phyloP scores from a whole-genome alignment of 2,888 invertebrate genomes.

The Ochlodes sylvanus region DNA sequence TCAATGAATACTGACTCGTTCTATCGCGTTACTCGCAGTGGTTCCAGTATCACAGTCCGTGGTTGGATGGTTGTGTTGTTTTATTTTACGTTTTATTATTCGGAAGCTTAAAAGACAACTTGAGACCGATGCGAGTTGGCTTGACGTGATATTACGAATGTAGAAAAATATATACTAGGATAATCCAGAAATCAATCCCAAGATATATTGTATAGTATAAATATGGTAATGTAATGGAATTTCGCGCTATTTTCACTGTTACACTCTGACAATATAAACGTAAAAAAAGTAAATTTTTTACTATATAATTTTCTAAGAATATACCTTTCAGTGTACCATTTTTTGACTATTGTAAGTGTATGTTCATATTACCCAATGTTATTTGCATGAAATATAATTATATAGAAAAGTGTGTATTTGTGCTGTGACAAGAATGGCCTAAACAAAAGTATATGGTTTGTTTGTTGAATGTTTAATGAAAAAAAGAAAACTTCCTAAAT shows the following conservation, averaged over 20 bases:
- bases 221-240: constrained; percentile 48
- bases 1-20: neutral
- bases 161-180: constrained; percentile 59
- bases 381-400: constrained; percentile 44
- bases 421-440: constrained; percentile 53
- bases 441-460: constrained; percentile 48
- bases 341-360: constrained; percentile 47
- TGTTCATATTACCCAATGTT: constrained; percentile 49
- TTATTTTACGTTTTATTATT: constrained; percentile 44
- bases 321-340: constrained; percentile 52
- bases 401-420: constrained; percentile 53
- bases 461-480: constrained; percentile 43
- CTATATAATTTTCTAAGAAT: constrained; percentile 49
- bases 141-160: constrained; percentile 74
- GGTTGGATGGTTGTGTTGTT: constrained; percentile 29
- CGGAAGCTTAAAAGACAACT: constrained; percentile 70
- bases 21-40: neutral
- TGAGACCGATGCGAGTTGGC: constrained; percentile 56
- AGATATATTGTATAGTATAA: constrained; percentile 50
- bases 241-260: constrained; percentile 64
- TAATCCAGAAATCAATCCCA: constrained; percentile 50
- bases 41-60: constrained; percentile 16
- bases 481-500: constrained; percentile 14
- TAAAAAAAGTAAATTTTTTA: constrained; percentile 50
- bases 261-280: constrained; percentile 69